Percentiles rank a stretch among this genome's conserved stretches.
Evolutionary conservation across 2,797 vertebrate species (phyloP).

Genomic region (Sebastes matsubarae): DNA sequence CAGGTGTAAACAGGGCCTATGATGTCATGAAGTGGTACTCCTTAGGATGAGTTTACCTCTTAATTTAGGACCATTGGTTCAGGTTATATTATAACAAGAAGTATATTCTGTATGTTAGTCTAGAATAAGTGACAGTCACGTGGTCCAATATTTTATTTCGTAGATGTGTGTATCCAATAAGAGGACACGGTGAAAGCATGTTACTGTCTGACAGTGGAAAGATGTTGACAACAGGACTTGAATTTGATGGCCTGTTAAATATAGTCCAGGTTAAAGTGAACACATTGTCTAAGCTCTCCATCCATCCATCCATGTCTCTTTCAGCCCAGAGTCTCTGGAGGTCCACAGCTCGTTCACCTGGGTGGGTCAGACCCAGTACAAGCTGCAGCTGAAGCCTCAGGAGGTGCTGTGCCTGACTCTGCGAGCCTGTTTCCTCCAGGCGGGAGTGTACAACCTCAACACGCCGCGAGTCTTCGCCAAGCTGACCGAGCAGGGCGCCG

Average conservation of each 20-base stretch:
- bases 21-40: no score
- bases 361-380: conserved; percentile 95
- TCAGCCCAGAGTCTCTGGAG: conserved; percentile 75
- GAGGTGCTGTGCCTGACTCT: conserved; percentile 87
- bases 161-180: neutral
- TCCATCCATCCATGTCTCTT: neutral
- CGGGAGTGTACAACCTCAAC: conserved; percentile 96
- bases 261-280: neutral
- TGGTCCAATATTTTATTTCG: no score
- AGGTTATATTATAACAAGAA: no score
- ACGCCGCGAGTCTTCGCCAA: conserved; percentile 92
- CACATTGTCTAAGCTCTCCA: neutral
- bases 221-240: neutral
- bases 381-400: conserved; percentile 88
- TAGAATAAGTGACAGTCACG: no score
- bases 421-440: conserved; percentile 92
- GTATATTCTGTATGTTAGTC: no score
- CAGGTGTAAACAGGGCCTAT: no score
- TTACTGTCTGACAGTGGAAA: neutral
- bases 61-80: no score
- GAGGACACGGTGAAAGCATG: neutral
- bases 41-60: no score
- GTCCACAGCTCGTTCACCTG: conserved; percentile 92
- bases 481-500: conserved; percentile 85
- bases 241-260: neutral